A percentile compares a stretch with the other conserved stretches of the same genome.
phyloP scores from a whole-genome alignment of 2,113 vertebrate genomes.

The Cyprinodon brontotheroides region DNA sequence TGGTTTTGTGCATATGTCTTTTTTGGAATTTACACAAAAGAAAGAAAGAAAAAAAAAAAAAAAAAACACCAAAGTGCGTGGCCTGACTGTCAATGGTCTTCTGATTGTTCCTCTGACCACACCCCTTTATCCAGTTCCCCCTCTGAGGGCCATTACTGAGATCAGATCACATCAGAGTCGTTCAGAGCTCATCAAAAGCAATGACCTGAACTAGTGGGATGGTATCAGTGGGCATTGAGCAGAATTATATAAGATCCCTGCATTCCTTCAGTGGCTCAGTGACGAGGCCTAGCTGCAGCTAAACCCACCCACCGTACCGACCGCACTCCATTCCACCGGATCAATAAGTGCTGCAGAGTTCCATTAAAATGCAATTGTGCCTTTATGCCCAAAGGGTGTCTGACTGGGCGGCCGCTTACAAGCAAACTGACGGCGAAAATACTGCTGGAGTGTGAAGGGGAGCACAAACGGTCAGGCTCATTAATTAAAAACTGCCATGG shows the following conservation, averaged over 20 bases:
- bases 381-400: constrained; percentile 48
- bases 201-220: constrained; percentile 34
- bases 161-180: constrained; percentile 29
- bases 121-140: constrained; percentile 14
- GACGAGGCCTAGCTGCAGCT: constrained; percentile 3
- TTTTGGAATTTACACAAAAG: not conserved
- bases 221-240: constrained; percentile 4
- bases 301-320: not conserved
- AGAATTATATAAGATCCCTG: constrained; percentile 31
- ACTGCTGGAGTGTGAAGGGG: constrained; percentile 59
- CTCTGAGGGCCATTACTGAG: constrained; percentile 35
- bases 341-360: constrained; percentile 60
- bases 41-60: not conserved
- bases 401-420: constrained; percentile 46
- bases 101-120: constrained; percentile 36
- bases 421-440: constrained; percentile 56
- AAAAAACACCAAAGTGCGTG: not conserved
- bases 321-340: constrained; percentile 35
- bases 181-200: constrained; percentile 27
- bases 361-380: constrained; percentile 65
- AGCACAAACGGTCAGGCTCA: constrained; percentile 56
- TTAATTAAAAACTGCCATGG: constrained; percentile 67
- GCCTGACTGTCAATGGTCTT: constrained; percentile 3
- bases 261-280: not conserved
- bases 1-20: not conserved